Base-by-base conservation (phyloP, 2,113 vertebrate genomes). In the Ancistrus triradiatus region DNA sequence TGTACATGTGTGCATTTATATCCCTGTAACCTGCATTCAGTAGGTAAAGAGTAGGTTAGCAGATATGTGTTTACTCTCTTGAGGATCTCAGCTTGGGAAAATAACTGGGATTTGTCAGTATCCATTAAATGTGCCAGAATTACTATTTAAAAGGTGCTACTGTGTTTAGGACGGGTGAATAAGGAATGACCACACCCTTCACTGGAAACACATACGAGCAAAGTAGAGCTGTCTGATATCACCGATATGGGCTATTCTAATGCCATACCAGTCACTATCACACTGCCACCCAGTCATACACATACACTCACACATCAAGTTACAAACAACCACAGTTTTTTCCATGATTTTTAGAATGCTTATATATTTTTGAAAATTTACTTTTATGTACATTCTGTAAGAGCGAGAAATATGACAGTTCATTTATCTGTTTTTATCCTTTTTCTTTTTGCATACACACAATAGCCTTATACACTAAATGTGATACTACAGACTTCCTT, bases 111-210 rank as follows among this genome's bases (percentile, higher is more conserved):
- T n/a, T n/a, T n/a, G n/a, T n/a, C n/a, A n/a, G n/a, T n/a, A n/a
- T n/a, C n/a, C n/a, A n/a, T n/a, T n/a, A n/a, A n/a, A n/a, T n/a
- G n/a, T n/a, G n/a, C n/a, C n/a, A n/a, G n/a, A n/a, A n/a, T n/a
- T n/a, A n/a, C n/a, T n/a, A n/a, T n/a, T n/a, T n/a, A n/a, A n/a
- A n/a, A n/a, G n/a, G n/a, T n/a, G n/a, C n/a, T n/a, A n/a, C n/a
- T n/a, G n/a, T n/a, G n/a, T n/a, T n/a, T n/a, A n/a, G n/a, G n/a
- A n/a, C n/a, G n/a, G n/a, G n/a, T n/a, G n/a, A n/a, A n/a, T n/a
- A n/a, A n/a, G n/a, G n/a, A 59, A 27, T 58, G 10, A 19, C 61
- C 66, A 66, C 72, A 51, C 75, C 72, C 69, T 72, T 17, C 19
- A 43, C 22, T 43, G 17, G 33, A n/a, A 68, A 63, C 38, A 19